Percentiles rank a stretch among this genome's conserved stretches.
Conservation (phyloP, 2,888 invertebrate genomes). For the Hypena proboscidalis region DNA sequence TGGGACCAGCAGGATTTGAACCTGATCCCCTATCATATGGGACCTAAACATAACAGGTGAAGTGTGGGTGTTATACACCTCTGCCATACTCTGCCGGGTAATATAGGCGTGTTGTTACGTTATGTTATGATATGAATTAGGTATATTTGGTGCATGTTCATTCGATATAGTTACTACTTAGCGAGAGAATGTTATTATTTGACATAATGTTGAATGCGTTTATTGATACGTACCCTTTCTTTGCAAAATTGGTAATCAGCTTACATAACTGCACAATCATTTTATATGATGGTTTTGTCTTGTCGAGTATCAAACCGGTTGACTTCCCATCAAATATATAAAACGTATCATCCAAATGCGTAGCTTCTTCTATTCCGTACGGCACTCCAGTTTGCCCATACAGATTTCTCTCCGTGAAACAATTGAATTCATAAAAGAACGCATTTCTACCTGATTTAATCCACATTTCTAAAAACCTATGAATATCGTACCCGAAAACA, state of each 20-base stretch:
- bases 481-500: constrained; percentile 39
- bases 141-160: too few relatives aligned
- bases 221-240: constrained; percentile 23
- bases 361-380: constrained; percentile 46
- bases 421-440: constrained; percentile 53
- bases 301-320: constrained; percentile 1
- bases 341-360: constrained; percentile 56
- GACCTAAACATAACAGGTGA: too few relatives aligned
- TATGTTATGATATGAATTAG: too few relatives aligned
- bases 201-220: too few relatives aligned
- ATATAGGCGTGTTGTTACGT: too few relatives aligned
- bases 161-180: too few relatives aligned
- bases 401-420: constrained; percentile 49
- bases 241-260: constrained; percentile 23
- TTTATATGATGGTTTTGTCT: constrained; percentile 12
- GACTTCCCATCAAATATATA: constrained; percentile 51
- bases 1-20: too few relatives aligned
- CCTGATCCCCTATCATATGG: too few relatives aligned
- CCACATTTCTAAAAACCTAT: constrained; percentile 41
- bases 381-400: constrained; percentile 38
- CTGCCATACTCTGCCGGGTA: too few relatives aligned
- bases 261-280: constrained; percentile 14
- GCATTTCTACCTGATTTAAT: constrained; percentile 26
- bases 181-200: too few relatives aligned
- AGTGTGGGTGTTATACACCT: too few relatives aligned